Percentiles rank a stretch among this genome's conserved stretches.
phyloP scores from a whole-genome alignment of 1,140 invertebrate species.

The Himalopsyche phryganea region DNA sequence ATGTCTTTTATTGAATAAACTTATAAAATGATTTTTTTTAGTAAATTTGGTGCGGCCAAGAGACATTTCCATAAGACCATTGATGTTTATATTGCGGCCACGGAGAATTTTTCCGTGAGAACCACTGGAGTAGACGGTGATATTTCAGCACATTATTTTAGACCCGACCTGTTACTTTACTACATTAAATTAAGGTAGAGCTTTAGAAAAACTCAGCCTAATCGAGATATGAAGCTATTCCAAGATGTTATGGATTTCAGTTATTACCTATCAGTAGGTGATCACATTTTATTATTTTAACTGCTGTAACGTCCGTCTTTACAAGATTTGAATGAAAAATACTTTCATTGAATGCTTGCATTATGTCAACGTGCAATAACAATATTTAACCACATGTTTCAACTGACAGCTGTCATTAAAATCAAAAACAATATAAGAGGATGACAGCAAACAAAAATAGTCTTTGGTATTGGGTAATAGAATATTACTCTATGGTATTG shows the following conservation, averaged over 20 bases:
- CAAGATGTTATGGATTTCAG: not conserved
- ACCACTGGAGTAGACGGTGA: too few species aligned
- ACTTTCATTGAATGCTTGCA: not conserved
- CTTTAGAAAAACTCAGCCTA: not conserved
- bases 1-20: too few species aligned
- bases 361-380: too few species aligned
- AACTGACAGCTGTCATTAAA: too few species aligned
- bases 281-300: slow-evolving; percentile 41
- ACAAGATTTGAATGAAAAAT: slow-evolving; percentile 36
- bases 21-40: too few species aligned
- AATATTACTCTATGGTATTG: too few species aligned
- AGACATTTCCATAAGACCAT: not conserved
- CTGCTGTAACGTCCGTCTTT: slow-evolving; percentile 47
- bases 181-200: not conserved
- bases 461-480: too few species aligned
- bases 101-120: too few species aligned
- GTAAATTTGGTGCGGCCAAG: not conserved
- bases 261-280: slow-evolving; percentile 37
- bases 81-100: too few species aligned
- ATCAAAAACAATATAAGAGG: too few species aligned
- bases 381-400: too few species aligned
- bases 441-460: too few species aligned
- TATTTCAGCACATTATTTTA: not conserved
- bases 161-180: not conserved
- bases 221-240: not conserved